These are phyloP conservation scores for Sipha maydis DNA, from an alignment of 2,888 invertebrate species.

Conservation along the genomic window DNA sequence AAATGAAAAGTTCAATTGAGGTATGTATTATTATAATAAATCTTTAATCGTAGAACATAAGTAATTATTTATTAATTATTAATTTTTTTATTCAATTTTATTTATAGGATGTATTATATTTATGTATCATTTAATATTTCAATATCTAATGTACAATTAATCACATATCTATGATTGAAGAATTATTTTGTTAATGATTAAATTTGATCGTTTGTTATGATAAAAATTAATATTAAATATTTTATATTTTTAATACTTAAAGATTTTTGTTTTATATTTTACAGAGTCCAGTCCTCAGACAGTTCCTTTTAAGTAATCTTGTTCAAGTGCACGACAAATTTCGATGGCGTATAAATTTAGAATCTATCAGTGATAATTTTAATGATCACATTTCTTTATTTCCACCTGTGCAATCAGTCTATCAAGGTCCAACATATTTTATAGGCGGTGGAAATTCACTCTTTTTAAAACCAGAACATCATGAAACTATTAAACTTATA, in stretches of 20 bases:
- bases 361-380: slow-evolving; percentile 77
- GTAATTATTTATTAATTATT: not conserved
- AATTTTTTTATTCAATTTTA: not conserved
- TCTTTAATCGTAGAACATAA: not conserved
- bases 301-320: slow-evolving; percentile 89
- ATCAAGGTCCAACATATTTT: slow-evolving; percentile 81
- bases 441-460: slow-evolving; percentile 85
- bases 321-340: slow-evolving; percentile 75
- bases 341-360: slow-evolving; percentile 84
- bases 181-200: not conserved
- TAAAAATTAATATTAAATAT: not conserved
- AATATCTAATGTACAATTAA: not conserved
- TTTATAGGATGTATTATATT: not conserved
- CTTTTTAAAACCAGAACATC: slow-evolving; percentile 76
- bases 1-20: slow-evolving; percentile 68
- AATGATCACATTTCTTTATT: slow-evolving; percentile 74
- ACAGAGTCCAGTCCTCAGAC: slow-evolving; percentile 68
- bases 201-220: not conserved
- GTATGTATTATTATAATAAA: slow-evolving; percentile 45
- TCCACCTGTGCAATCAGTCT: slow-evolving; percentile 70
- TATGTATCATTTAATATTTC: not conserved
- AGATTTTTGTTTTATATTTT: slow-evolving; percentile 33
- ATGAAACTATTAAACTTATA: slow-evolving; percentile 74
- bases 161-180: not conserved
- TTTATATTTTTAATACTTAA: not conserved